These are phyloP conservation scores for Patiria miniata DNA, from an alignment of 35 echinoderm and acorn worm genomes.

Conservation along the genomic window DNA sequence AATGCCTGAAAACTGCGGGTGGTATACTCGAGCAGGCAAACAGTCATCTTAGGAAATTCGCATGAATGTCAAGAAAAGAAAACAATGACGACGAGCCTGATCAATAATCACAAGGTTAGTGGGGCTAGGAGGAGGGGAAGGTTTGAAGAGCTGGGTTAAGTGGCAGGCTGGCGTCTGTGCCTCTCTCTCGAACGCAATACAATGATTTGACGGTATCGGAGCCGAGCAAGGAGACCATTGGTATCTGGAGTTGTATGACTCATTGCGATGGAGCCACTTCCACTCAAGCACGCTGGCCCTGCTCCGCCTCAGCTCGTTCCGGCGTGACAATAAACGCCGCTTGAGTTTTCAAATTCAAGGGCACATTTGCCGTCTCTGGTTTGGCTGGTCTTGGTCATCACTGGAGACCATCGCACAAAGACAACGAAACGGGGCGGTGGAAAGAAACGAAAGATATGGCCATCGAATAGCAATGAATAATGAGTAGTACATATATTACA, in stretches of 20 bases:
- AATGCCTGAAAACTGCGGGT: not conserved
- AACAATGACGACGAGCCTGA: not conserved
- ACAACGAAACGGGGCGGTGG: too few species aligned
- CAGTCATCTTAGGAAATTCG: not conserved
- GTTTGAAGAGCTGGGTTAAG: slow-evolving; percentile 2
- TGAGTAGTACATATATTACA: too few species aligned
- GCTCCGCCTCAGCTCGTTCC: not conserved
- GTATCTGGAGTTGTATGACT: slow-evolving; percentile 7
- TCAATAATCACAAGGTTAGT: slow-evolving; percentile 26
- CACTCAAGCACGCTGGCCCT: not conserved
- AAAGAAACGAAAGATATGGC: too few species aligned
- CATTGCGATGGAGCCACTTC: not conserved
- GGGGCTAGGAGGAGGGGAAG: not conserved
- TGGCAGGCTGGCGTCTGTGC: not conserved
- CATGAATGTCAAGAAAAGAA: slow-evolving; percentile 28
- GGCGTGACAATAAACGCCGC: too few species aligned
- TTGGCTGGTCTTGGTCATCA: too few species aligned
- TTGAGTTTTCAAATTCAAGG: too few species aligned
- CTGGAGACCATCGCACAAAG: too few species aligned
- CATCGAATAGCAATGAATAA: too few species aligned
- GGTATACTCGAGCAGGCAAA: not conserved
- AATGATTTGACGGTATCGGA: slow-evolving; percentile 7
- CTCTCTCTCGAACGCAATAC: not conserved
- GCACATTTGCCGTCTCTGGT: too few species aligned
- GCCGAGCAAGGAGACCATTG: not conserved